phyloP scores from a whole-genome alignment of 2,113 vertebrate genomes.

The Cyrtonyx montezumae region DNA sequence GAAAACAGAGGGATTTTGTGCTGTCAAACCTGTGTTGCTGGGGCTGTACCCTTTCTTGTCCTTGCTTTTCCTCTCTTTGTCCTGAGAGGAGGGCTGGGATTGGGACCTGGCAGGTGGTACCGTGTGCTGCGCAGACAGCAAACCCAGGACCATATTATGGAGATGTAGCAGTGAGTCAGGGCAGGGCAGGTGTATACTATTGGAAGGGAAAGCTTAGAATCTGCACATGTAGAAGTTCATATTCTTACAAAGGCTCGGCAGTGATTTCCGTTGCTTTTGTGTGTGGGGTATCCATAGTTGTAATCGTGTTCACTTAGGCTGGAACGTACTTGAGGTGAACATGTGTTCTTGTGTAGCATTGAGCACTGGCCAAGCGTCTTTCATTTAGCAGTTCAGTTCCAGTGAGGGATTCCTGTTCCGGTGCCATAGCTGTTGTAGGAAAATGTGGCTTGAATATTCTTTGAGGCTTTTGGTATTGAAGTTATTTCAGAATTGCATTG shows the following conservation, averaged over 20 bases:
- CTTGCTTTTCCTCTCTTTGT: not conserved
- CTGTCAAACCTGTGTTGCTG: rapidly evolving
- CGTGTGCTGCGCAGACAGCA: not conserved
- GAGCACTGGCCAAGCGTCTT: not conserved
- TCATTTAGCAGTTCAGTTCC: not conserved
- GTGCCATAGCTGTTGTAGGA: not conserved
- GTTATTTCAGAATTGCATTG: not conserved
- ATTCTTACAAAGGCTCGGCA: not conserved
- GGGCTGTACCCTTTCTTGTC: not conserved
- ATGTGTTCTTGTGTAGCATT: rapidly evolving
- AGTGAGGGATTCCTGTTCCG: not conserved
- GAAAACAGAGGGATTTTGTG: not conserved
- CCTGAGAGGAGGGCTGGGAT: not conserved
- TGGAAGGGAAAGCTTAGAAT: not conserved
- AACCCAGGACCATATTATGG: not conserved
- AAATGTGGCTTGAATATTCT: not conserved
- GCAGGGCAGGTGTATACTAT: not conserved
- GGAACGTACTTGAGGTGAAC: not conserved
- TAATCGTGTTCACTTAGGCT: not conserved
- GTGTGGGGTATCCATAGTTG: not conserved
- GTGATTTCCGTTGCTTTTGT: not conserved
- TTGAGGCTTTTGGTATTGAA: not conserved
- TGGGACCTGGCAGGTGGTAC: not conserved
- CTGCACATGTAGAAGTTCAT: not conserved
- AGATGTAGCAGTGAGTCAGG: not conserved